Percentiles rank a stretch among this genome's conserved stretches.
Conservation (phyloP, 1,140 invertebrate species). For the Teleopsis dalmanni region DNA sequence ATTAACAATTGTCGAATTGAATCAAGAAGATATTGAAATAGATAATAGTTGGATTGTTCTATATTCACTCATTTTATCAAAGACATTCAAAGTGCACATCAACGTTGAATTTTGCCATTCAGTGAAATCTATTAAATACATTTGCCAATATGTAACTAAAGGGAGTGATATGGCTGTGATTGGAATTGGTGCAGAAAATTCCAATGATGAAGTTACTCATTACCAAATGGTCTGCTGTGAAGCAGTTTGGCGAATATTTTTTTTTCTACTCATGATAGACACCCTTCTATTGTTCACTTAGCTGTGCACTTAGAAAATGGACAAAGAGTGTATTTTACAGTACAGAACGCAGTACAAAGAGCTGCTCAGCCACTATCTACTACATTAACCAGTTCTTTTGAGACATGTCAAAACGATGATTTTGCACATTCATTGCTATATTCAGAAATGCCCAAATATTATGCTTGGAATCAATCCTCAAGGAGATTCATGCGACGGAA, state of each 20-base stretch:
- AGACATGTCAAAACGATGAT: slow-evolving; percentile 15
- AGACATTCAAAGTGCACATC: slow-evolving; percentile 25
- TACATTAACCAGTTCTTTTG: slow-evolving; percentile 39
- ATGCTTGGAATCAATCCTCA: neutral
- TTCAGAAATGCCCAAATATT: slow-evolving; percentile 35
- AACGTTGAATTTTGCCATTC: slow-evolving; percentile 40
- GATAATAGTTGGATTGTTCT: slow-evolving; percentile 34
- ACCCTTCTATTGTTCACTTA: no score
- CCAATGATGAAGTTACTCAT: no score
- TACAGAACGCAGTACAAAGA: slow-evolving; percentile 21
- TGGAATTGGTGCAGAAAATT: no score
- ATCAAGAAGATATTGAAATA: slow-evolving; percentile 11
- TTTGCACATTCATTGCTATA: slow-evolving; percentile 45
- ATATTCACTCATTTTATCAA: slow-evolving; percentile 22
- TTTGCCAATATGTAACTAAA: no score
- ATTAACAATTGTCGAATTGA: slow-evolving; percentile 18
- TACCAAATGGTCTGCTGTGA: no score
- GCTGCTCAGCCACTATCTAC: slow-evolving; percentile 21
- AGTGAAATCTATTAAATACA: no score
- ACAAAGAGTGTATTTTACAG: slow-evolving; percentile 38
- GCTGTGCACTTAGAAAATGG: no score
- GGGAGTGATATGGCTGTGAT: no score
- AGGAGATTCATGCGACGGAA: neutral
- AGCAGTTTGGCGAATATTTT: no score
- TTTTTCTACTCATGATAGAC: no score